These are phyloP conservation scores for Asbolus verrucosus DNA, from an alignment of 1,140 invertebrate genomes.

Conservation along the genomic window DNA sequence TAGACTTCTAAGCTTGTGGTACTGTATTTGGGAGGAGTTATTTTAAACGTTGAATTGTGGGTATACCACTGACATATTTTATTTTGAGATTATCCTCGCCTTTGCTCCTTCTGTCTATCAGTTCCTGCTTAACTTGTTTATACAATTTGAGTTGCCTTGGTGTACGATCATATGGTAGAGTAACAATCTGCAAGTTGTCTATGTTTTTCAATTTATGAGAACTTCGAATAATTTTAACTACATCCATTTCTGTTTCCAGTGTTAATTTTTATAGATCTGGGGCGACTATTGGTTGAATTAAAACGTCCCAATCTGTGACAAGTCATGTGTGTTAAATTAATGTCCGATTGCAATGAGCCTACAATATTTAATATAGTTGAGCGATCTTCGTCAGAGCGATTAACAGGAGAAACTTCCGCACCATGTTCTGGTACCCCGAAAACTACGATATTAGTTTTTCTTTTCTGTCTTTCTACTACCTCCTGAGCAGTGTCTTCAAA, in stretches of 20 bases:
- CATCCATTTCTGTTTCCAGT: background rate
- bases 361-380: background rate
- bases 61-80: background rate
- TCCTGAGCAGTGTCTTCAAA: background rate
- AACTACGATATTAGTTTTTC: background rate
- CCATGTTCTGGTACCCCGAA: background rate
- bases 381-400: background rate
- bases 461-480: background rate
- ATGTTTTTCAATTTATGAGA: background rate
- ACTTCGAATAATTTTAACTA: background rate
- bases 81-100: background rate
- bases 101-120: background rate
- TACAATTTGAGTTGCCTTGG: background rate
- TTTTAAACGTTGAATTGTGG: background rate
- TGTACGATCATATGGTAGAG: background rate
- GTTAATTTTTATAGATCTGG: background rate
- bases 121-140: background rate
- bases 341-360: background rate
- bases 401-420: background rate
- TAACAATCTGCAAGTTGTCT: background rate
- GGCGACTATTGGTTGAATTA: background rate
- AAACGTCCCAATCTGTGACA: background rate
- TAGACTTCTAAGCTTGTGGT: background rate
- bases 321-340: background rate
- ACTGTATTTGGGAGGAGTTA: background rate